Percentiles rank a stretch among this genome's conserved stretches.
phyloP scores from a whole-genome alignment of 2,888 invertebrate genomes.

The Cinara cedri region DNA sequence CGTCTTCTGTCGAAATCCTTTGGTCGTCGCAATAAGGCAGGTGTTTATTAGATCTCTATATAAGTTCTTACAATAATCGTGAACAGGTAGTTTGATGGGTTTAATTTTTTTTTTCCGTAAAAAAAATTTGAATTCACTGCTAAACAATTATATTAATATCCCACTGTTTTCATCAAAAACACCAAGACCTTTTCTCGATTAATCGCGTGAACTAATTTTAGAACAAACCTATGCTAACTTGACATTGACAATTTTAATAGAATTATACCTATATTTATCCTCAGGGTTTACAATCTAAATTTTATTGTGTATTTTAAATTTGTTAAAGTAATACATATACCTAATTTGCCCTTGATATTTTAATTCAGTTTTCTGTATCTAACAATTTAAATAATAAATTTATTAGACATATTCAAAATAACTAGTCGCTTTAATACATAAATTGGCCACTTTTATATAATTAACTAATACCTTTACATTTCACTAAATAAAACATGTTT shows the following conservation, averaged over 20 bases:
- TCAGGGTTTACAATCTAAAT: background rate
- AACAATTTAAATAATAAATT: no score
- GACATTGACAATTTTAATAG: constrained; percentile 34
- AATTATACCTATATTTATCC: background rate
- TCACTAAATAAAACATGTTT: constrained; percentile 10
- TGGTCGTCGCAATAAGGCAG: constrained; percentile 2
- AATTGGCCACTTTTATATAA: no score
- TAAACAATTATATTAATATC: no score
- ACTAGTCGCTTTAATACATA: no score
- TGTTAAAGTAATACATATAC: background rate
- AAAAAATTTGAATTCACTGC: no score
- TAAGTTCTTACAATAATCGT: no score
- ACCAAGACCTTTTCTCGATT: background rate
- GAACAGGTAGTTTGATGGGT: no score
- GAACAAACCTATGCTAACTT: constrained; percentile 19
- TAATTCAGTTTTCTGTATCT: no score
- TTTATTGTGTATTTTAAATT: background rate
- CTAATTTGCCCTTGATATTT: background rate
- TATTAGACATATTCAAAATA: no score
- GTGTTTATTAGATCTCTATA: background rate
- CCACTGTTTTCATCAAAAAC: no score
- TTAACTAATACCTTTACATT: background rate
- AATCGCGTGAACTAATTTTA: constrained; percentile 23
- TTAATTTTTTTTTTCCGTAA: no score
- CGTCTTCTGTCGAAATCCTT: background rate